Percentiles rank a stretch among this genome's conserved stretches.
Conservation (phyloP, 2,888 invertebrate species). For the Pseudanteris insignis region DNA sequence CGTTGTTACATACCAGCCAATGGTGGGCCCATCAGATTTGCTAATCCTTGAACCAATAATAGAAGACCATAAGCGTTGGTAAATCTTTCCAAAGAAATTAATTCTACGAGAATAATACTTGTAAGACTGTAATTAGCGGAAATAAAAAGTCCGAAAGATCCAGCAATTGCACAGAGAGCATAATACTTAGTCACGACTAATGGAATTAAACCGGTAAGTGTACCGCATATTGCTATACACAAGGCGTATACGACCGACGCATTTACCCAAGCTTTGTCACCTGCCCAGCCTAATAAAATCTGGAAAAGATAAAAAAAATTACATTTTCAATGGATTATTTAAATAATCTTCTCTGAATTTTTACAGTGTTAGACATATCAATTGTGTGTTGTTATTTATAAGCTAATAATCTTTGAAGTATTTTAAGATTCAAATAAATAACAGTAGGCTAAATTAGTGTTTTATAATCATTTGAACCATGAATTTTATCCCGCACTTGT, state of each 20-base stretch:
- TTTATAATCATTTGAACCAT: no score
- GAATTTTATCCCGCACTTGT: no score
- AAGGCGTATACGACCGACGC: conserved; percentile 82
- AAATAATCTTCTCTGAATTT: no score
- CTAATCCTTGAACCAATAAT: conserved; percentile 87
- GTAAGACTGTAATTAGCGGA: conserved; percentile 93
- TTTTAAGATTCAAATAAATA: no score
- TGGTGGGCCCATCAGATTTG: conserved; percentile 90
- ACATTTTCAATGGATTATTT: neutral
- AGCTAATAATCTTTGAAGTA: no score
- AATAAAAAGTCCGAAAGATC: conserved; percentile 88
- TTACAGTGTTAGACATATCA: no score
- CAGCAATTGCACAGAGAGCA: conserved; percentile 73
- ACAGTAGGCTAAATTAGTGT: no score
- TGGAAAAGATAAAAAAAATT: conserved; percentile 61
- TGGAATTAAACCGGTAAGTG: conserved; percentile 75
- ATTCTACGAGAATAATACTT: conserved; percentile 88
- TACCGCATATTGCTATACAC: conserved; percentile 80
- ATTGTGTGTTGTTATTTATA: no score
- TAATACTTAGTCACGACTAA: conserved; percentile 70
- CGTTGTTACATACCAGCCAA: conserved; percentile 76
- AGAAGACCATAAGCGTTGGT: conserved; percentile 91
- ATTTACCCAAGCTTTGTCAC: conserved; percentile 83
- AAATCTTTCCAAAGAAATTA: conserved; percentile 89
- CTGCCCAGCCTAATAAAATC: conserved; percentile 87